phyloP scores from a whole-genome alignment of 2,113 vertebrate species.

The Nyctereutes procyonoides region DNA sequence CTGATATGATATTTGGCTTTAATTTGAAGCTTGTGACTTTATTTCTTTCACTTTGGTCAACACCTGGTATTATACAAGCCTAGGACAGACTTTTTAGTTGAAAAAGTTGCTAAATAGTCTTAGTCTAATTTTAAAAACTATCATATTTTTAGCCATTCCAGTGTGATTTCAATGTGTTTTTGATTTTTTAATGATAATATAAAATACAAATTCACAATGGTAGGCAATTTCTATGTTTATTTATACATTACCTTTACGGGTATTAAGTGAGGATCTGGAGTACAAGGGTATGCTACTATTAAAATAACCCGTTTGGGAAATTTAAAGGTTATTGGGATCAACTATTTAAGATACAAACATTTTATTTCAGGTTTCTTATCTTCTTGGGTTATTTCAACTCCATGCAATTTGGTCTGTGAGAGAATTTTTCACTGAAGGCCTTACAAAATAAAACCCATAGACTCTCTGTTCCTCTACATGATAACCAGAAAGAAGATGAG shows the following conservation, averaged over 20 bases:
- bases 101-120: background rate
- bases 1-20: background rate
- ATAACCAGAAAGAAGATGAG: background rate
- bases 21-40: background rate
- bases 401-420: background rate
- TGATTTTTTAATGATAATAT: slow-evolving; percentile 1
- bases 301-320: background rate
- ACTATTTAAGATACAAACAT: background rate
- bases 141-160: slow-evolving; percentile 48
- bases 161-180: slow-evolving; percentile 14
- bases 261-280: background rate
- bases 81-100: background rate
- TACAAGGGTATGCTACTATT: background rate
- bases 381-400: slow-evolving; percentile 34
- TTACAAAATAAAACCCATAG: background rate
- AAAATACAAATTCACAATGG: slow-evolving; percentile 19
- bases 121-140: background rate
- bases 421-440: slow-evolving; percentile 43
- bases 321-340: slow-evolving; percentile 3
- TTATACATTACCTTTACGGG: background rate
- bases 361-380: slow-evolving; percentile 41
- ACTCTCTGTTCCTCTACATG: background rate
- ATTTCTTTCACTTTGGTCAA: background rate
- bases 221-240: background rate
- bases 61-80: background rate